phyloP scores from a whole-genome alignment of 2,113 vertebrate species.

The Argyrosomus japonicus region DNA sequence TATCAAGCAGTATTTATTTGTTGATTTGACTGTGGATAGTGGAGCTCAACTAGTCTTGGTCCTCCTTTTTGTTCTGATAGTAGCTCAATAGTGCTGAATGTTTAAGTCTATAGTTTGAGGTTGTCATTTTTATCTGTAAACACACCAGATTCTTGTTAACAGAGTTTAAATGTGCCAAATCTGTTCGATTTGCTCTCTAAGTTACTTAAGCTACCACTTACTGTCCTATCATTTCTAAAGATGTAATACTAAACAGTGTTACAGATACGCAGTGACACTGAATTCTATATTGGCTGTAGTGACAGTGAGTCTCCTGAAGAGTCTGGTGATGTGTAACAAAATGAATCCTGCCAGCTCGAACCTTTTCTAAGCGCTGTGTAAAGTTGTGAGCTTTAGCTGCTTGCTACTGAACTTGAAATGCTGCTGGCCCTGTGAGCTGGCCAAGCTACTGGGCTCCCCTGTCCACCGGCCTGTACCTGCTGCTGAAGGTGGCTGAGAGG shows the following conservation, averaged over 20 bases:
- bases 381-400: constrained; percentile 49
- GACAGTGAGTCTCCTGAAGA: neutral
- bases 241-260: neutral
- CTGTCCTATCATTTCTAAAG: neutral
- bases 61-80: constrained; percentile 9
- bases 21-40: constrained; percentile 64
- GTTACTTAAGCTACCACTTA: neutral
- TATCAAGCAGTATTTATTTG: constrained; percentile 33
- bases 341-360: neutral
- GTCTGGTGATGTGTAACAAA: constrained; percentile 19
- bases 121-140: constrained; percentile 17
- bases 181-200: neutral
- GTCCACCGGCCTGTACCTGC: constrained; percentile 72
- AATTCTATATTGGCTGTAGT: neutral
- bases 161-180: neutral
- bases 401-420: constrained; percentile 49
- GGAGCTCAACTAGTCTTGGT: constrained; percentile 68
- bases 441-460: constrained; percentile 78
- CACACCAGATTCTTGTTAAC: neutral
- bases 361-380: constrained; percentile 6
- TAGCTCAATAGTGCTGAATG: neutral
- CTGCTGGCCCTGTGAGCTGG: constrained; percentile 47
- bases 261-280: neutral
- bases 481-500: constrained; percentile 79
- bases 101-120: neutral